Evolutionary conservation across 2,113 vertebrate species (phyloP), one percentile per base, ranked within the genome.

Genomic region (Progne subis): DNA sequence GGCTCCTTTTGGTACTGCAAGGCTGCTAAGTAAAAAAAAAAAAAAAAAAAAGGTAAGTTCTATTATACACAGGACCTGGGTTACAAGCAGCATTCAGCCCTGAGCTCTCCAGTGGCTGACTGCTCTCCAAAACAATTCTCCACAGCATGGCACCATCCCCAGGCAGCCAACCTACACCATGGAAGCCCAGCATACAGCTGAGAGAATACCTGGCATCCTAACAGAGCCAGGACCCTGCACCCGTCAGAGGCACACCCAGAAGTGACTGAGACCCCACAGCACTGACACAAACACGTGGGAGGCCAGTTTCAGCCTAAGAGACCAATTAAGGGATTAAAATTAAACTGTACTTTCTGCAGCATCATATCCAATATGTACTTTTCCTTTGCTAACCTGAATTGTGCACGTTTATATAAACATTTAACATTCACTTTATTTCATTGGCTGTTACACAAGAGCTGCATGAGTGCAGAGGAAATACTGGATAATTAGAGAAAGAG

Each of bases 131-230:
- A 78, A 1, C 24, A 43, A 25, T 6, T 90, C 29, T 12, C 29
- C 46, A 28, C 5, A 55, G 52, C 18, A 21, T 2, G 28, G 44
- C 64, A 85, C 18, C 37, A 53, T 13, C 28, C 41, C 8, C 31
- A 67, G 55, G 34, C 56, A 75, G 43, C 47, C 25, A 63, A 6
- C 9, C 43, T 19, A 7, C 8, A 9, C 60, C 13, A 11, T 0
- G 14, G 26, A 64, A 12, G 34, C 71, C 34, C 52, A 57, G 41
- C 37, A 15, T 0, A 20, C 2, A 79, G n/a, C 16, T 18, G 23
- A 49, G 31, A 29, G 12, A 39, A 57, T 81, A 70, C 4, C 8
- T 19, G 8, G 26, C 6, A 8, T 6, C 26, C n/a, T 3, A 0
- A 1, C 23, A 32, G 65, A 88, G 28, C 16, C 23, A 28, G 6